Conservation (phyloP, 1,140 invertebrate species). For the Paraescarpia echinospica region DNA sequence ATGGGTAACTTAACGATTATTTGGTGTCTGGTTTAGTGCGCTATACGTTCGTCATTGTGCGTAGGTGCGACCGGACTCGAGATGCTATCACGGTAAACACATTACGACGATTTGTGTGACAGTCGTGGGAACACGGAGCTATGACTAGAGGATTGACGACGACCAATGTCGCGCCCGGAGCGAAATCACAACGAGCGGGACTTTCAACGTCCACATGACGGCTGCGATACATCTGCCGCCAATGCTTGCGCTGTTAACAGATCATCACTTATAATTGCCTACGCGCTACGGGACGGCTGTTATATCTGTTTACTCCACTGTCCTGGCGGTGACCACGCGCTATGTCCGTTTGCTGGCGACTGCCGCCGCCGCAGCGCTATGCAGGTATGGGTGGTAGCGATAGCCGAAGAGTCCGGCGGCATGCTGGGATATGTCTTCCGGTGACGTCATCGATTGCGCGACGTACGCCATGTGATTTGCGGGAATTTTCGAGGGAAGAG, state of each 20-base stretch:
- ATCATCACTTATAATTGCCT: not conserved
- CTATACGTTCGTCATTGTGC: not conserved
- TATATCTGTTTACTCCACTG: not conserved
- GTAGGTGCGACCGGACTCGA: not conserved
- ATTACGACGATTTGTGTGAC: conserved; percentile 5
- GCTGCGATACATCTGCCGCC: not conserved
- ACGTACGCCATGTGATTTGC: not conserved
- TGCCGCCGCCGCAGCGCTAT: not conserved
- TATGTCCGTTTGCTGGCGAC: not conserved
- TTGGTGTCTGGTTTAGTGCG: not conserved
- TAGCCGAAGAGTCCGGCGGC: not conserved
- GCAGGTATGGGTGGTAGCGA: not conserved
- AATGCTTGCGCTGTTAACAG: conserved; percentile 4
- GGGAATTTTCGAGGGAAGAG: not conserved
- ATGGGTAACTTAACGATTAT: not conserved
- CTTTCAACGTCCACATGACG: not conserved
- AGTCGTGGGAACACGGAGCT: not conserved
- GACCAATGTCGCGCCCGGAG: not conserved
- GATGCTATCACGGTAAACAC: not conserved
- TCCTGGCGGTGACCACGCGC: not conserved
- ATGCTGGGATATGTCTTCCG: conserved; percentile 3
- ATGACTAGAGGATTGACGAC: not conserved
- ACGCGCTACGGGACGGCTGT: not conserved
- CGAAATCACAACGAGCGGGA: not conserved
- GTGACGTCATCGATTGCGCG: not conserved